Evolutionary conservation across 2,888 invertebrate genomes (phyloP), one percentile per base, ranked within the genome.

Genomic region (Cyclophora punctaria): DNA sequence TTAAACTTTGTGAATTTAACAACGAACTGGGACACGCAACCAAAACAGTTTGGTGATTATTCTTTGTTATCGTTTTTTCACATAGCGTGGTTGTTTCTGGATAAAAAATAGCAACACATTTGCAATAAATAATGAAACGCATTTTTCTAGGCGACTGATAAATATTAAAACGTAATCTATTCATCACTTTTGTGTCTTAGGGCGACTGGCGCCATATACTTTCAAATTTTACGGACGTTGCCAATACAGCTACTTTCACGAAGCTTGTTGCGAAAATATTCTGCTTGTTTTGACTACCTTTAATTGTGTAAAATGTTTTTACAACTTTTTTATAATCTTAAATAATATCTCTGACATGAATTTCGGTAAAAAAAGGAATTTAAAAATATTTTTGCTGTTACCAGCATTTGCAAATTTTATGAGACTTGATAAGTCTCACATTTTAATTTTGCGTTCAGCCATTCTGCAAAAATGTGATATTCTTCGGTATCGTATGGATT

Each of bases 241-340:
- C 66, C 64, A 67, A 67, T 47, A 5, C 41, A 35, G 41, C 63
- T 67, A 67, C 64, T 60, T 69, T 56, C 64, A 71, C 70, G 69
- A 64, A 66, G 73, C 75, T 80, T 81, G 78, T 83, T 82, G 78
- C 75, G 76, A 80, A 77, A 81, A 81, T 83, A 79, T 37, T 20
- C 20, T 20, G 20, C 20, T 20, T 20, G 20, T 20, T 20, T 20
- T 20, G 20, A 20, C 1, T 20, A 20, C 20, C 20, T 20, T 20
- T 20, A 20, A 20, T 20, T 20, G 20, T 20, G 2, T 20, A 20
- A 20, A 20, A 20, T 20, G 20, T 20, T 20, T 20, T 20, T 20
- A 20, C 20, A 20, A 20, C 20, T 20, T 20, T 20, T 20, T 20
- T 20, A 20, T 20, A 20, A 1, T 20, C 20, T 20, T 20, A 20